These are phyloP conservation scores for Ailuropoda melanoleuca DNA, from an alignment of 2,113 vertebrate species.

Conservation along the genomic window DNA sequence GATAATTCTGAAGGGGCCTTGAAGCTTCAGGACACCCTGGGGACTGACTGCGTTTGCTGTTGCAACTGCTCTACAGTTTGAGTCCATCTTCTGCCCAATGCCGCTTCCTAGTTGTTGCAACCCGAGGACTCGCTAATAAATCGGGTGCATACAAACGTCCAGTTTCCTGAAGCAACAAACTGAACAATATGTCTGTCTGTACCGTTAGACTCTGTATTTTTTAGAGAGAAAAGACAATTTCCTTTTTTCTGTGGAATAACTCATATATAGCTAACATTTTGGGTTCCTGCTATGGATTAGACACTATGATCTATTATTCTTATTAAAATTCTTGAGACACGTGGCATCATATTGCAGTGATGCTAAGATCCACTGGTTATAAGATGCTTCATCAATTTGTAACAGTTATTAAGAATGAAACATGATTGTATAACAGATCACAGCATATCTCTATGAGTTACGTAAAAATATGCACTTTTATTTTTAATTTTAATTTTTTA, in stretches of 20 bases:
- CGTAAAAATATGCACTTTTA: background rate
- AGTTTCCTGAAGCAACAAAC: background rate
- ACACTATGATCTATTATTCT: background rate
- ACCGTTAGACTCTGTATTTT: background rate
- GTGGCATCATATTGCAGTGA: background rate
- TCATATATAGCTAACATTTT: background rate
- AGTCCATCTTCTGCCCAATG: background rate
- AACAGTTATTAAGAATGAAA: slow-evolving; percentile 30
- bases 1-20: background rate
- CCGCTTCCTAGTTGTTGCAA: background rate
- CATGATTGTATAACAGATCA: background rate
- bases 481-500: background rate
- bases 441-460: background rate
- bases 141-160: background rate
- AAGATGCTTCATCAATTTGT: background rate
- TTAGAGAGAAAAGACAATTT: background rate
- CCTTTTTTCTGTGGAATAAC: background rate
- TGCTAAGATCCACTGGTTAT: background rate
- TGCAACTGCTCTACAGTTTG: background rate
- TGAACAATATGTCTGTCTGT: background rate
- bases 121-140: background rate
- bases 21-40: background rate
- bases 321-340: background rate
- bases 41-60: background rate
- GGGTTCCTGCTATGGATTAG: background rate